Evolutionary conservation across 2,113 vertebrate genomes (phyloP), one percentile per base, ranked within the genome.

Genomic region (Trinectes maculatus): DNA sequence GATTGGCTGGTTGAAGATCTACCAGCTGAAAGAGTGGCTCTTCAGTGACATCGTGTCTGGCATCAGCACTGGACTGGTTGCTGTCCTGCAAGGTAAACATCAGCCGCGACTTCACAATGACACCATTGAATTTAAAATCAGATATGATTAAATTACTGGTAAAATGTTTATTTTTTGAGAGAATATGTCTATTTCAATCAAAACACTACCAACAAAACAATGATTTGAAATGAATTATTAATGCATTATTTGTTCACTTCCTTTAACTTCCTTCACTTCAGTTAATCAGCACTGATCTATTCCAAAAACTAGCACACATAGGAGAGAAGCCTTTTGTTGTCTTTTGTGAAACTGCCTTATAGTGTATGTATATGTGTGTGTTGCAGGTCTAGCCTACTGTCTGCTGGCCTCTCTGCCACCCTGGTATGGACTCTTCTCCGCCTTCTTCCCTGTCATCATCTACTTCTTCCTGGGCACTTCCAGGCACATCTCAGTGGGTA

Each of bases 401-500:
- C 87, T 99, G 58, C 86, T 99, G 74, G 97, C 95, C 46, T 94
- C 91, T 0, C 68, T 99, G 0, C 93, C 96, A 2, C 89, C 96
- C 1, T 73, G 89, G 80, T 98, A 98, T 4, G 97, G 97, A 2
- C 89, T 99, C 36, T 99, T 96, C 63, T 88, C 96, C 0, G 97
- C 95, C 4, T 98, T 98, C 89, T 99, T 96, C 71, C 96, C 96
- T 4, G 72, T 94, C 0, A 11, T 98, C 57, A 74, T 91, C 31
- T 99, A 99, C 86, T 96, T 98, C 84, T 92, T 98, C 82, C 86
- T 99, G 39, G 97, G 97, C 40, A 98, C 97, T 52, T 99, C 97
- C 8, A 94, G 90, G 80, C 97, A 99, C 80, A 96, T 98, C 87
- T 96, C 97, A 74, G 95, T 93, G 7, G 97, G 97, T 99, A 89